phyloP scores from a whole-genome alignment of 2,888 invertebrate genomes.

The Argyresthia albistria region DNA sequence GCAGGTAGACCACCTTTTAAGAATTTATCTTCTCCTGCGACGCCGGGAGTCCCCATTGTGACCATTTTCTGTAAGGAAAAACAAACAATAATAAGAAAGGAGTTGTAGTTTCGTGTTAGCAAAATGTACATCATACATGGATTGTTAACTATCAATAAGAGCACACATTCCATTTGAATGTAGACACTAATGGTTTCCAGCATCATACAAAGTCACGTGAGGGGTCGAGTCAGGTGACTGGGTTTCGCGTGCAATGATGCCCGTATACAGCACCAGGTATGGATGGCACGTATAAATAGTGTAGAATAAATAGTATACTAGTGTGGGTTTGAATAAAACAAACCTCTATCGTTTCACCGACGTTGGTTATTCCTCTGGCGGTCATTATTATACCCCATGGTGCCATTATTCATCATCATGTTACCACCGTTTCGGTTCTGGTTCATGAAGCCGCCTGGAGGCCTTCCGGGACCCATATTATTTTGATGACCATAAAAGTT shows the following conservation, averaged over 20 bases:
- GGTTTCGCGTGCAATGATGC: too few relatives aligned
- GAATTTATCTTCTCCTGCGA: slow-evolving; percentile 53
- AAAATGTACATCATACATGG: too few relatives aligned
- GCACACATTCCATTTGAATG: too few relatives aligned
- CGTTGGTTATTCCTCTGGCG: slow-evolving; percentile 66
- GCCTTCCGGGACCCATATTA: slow-evolving; percentile 46
- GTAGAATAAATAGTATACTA: slow-evolving; percentile 18
- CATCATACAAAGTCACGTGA: too few relatives aligned
- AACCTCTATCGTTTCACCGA: slow-evolving; percentile 64
- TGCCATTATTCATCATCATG: slow-evolving; percentile 51
- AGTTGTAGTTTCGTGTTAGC: too few relatives aligned
- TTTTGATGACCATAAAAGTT: slow-evolving; percentile 28
- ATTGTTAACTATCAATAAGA: too few relatives aligned
- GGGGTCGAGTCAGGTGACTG: too few relatives aligned
- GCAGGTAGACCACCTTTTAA: too few relatives aligned
- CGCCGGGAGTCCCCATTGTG: slow-evolving; percentile 63
- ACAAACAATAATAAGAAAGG: slow-evolving; percentile 8
- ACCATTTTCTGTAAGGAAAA: slow-evolving; percentile 59
- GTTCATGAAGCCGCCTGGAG: slow-evolving; percentile 30
- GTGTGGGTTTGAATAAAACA: slow-evolving; percentile 66
- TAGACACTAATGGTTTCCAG: too few relatives aligned
- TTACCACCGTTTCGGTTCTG: slow-evolving; percentile 27
- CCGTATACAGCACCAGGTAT: too few relatives aligned
- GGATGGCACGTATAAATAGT: too few relatives aligned
- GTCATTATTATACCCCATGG: slow-evolving; percentile 67